Conservation (phyloP, 30 jellyfish, hydroid and myxozoan genomes). For the Rhopilema esculentum region DNA sequence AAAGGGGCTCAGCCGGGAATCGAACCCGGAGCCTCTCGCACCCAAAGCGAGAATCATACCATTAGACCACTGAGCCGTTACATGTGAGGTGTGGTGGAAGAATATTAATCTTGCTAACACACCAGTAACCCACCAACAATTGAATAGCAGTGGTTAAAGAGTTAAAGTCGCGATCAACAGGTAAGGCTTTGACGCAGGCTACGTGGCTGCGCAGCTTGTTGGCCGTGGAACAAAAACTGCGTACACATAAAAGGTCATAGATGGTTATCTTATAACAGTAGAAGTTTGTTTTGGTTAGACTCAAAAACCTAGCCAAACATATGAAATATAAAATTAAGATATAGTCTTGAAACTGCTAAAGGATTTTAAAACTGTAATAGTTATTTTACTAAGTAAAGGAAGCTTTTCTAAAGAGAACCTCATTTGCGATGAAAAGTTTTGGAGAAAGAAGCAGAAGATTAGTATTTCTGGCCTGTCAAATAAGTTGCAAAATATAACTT, state of each 20-base stretch:
- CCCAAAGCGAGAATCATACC: constrained; percentile 87
- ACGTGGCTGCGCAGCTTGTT: not conserved
- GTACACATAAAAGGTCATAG: not conserved
- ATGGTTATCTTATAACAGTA: no score
- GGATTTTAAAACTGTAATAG: no score
- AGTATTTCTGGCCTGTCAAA: no score
- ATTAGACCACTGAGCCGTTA: constrained; percentile 79
- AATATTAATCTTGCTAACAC: not conserved
- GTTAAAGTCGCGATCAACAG: not conserved
- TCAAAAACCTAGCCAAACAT: no score
- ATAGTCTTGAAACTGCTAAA: no score
- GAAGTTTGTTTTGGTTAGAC: no score
- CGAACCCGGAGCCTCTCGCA: constrained; percentile 91
- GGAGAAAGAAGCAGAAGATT: no score
- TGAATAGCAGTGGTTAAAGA: not conserved
- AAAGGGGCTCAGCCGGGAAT: constrained; percentile 87
- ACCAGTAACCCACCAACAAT: not conserved
- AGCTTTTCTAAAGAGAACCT: no score
- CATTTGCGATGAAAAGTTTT: no score
- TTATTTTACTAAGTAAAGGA: no score
- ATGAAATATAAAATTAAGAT: no score
- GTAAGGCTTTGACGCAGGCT: not conserved
- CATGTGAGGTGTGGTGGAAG: not conserved
- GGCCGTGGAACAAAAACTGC: not conserved
- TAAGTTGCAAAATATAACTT: no score